These are phyloP conservation scores for Sphaerodactylus townsendi DNA, from an alignment of 2,113 vertebrate genomes.

Conservation along the genomic window DNA sequence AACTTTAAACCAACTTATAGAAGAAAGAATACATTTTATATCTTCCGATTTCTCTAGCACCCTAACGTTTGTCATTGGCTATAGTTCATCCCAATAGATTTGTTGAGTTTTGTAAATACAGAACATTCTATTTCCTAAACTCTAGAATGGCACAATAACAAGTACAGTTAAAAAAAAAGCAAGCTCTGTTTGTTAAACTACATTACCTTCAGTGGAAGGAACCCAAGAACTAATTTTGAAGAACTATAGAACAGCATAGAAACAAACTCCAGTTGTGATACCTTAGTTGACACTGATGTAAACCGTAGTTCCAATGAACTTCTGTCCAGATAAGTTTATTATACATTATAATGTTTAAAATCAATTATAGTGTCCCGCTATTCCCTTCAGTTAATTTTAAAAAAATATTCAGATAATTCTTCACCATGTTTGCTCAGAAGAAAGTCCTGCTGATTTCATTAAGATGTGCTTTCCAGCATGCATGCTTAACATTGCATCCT, in stretches of 20 bases:
- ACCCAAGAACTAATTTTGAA: not conserved
- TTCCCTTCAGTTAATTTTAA: constrained; percentile 21
- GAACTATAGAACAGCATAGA: not conserved
- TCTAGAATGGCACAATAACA: rapidly evolving
- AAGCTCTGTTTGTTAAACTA: not conserved
- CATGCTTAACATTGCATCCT: not conserved
- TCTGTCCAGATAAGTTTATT: not conserved
- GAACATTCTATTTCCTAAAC: not conserved
- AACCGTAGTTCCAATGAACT: too few species aligned
- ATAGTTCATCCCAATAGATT: rapidly evolving
- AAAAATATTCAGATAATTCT: too few species aligned
- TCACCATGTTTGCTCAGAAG: not conserved
- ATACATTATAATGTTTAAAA: not conserved
- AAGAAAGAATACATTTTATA: rapidly evolving
- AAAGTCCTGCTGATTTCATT: not conserved
- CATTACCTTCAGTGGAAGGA: not conserved
- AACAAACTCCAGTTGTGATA: too few species aligned
- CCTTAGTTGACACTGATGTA: too few species aligned
- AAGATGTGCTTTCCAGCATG: not conserved
- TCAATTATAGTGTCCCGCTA: rapidly evolving
- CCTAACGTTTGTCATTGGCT: rapidly evolving
- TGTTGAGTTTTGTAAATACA: not conserved
- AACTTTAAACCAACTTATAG: rapidly evolving
- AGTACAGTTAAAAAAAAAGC: not conserved
- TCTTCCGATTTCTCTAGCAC: rapidly evolving